Evolutionary conservation across 1,140 invertebrate genomes (phyloP).

Genomic region (Arctopsyche grandis): DNA sequence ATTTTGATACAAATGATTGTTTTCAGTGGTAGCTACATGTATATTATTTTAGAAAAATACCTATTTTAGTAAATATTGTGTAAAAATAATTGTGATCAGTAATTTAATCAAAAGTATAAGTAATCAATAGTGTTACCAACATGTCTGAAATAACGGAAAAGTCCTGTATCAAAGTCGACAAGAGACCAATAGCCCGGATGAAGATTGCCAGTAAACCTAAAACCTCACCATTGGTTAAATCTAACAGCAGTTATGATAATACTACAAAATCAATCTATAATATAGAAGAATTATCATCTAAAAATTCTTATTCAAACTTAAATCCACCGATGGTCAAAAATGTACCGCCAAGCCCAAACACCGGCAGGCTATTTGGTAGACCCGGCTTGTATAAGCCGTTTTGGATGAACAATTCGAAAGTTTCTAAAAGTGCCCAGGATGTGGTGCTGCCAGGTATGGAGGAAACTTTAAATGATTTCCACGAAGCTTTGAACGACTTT

Average conservation of each 20-base stretch:
- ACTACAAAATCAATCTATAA: conserved; percentile 17
- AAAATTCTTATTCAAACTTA: conserved; percentile 37
- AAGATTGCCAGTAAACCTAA: background rate
- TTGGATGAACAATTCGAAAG: conserved; percentile 42
- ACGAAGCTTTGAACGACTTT: background rate
- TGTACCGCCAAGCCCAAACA: background rate
- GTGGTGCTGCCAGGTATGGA: background rate
- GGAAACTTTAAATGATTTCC: background rate
- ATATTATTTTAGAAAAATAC: too few species aligned
- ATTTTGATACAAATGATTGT: too few species aligned
- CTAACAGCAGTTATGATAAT: conserved; percentile 15
- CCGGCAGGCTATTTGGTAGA: conserved; percentile 5
- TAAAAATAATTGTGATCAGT: too few species aligned
- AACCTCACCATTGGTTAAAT: background rate
- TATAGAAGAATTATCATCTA: conserved; percentile 24
- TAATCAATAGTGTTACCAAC: background rate
- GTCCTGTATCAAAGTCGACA: background rate
- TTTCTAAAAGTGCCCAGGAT: conserved; percentile 35
- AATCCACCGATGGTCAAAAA: background rate
- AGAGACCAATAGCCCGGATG: background rate
- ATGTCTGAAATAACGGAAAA: background rate
- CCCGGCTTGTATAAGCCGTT: conserved; percentile 42
- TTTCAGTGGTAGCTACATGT: too few species aligned
- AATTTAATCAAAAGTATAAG: too few species aligned
- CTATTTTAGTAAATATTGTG: too few species aligned